Conservation (phyloP, 2,888 invertebrate species). For the Drosophila mimica region DNA sequence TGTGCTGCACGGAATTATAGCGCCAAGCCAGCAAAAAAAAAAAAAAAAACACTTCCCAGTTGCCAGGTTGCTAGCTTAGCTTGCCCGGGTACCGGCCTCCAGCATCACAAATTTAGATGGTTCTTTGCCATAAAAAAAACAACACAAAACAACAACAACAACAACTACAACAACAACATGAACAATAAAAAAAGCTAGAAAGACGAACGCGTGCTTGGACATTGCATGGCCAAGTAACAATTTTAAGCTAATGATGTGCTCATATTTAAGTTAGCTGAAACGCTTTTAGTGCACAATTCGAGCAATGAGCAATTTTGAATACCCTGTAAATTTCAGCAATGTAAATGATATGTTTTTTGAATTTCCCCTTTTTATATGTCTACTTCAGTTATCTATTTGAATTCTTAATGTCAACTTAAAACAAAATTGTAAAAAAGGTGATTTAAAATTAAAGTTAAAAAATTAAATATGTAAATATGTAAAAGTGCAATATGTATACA, state of each 20-base stretch:
- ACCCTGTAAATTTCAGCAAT: conserved; percentile 22
- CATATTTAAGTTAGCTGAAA: conserved; percentile 79
- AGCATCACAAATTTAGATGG: conserved; percentile 26
- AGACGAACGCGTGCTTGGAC: neutral
- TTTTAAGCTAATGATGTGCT: conserved; percentile 81
- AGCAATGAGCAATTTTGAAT: conserved; percentile 28
- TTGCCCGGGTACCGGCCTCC: conserved; percentile 17
- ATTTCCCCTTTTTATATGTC: neutral
- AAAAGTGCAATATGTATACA: neutral
- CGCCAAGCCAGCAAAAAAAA: conserved; percentile 20
- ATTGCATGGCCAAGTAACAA: conserved; percentile 73
- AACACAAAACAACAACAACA: neutral
- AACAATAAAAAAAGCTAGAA: conserved; percentile 4
- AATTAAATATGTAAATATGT: neutral
- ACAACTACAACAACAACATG: neutral
- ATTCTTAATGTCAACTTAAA: neutral
- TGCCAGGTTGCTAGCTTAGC: conserved; percentile 1
- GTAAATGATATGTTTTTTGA: neutral
- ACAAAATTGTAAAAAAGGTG: no score
- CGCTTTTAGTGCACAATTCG: conserved; percentile 80
- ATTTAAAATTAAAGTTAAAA: neutral
- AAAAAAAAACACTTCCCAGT: conserved; percentile 11
- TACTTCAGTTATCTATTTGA: neutral
- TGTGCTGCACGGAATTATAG: conserved; percentile 56
- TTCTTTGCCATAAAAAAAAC: conserved; percentile 10